phyloP scores from a whole-genome alignment of 1,140 invertebrate genomes.

The Ctenoplectra terminalis region DNA sequence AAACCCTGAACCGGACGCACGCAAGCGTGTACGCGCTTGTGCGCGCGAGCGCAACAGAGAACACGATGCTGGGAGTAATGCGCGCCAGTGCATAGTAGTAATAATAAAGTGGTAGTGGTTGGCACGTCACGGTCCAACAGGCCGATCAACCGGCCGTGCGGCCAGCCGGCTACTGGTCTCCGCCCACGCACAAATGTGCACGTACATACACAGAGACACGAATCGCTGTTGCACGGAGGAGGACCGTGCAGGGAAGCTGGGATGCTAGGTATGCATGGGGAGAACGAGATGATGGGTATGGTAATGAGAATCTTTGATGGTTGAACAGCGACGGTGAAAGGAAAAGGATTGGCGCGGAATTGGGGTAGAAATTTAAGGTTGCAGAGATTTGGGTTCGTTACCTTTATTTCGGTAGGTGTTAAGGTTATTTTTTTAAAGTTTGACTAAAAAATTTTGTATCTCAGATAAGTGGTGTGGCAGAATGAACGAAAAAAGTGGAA shows the following conservation, averaged over 20 bases:
- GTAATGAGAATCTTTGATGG: neutral
- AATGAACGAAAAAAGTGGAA: too few species aligned
- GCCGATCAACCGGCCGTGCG: slow-evolving; percentile 78
- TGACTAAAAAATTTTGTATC: too few species aligned
- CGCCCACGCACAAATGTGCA: slow-evolving; percentile 74
- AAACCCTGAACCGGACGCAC: slow-evolving; percentile 63
- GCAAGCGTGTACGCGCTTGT: neutral
- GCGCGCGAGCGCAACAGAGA: neutral
- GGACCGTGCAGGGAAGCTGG: too few species aligned
- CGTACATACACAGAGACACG: neutral
- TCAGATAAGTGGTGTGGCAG: too few species aligned
- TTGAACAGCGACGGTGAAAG: neutral
- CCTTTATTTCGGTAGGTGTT: too few species aligned
- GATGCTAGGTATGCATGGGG: neutral
- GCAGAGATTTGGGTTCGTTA: too few species aligned
- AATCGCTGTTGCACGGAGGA: neutral
- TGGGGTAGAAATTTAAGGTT: neutral
- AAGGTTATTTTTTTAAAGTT: too few species aligned
- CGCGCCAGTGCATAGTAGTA: slow-evolving; percentile 73
- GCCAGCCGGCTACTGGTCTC: slow-evolving; percentile 78
- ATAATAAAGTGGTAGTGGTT: slow-evolving; percentile 80
- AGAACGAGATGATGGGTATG: neutral
- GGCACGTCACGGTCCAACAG: slow-evolving; percentile 80
- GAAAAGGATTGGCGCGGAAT: neutral
- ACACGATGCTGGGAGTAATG: slow-evolving; percentile 52